Evolutionary conservation across 2,888 invertebrate species (phyloP), one percentile per base, ranked within the genome.

Genomic region (Caenorhabditis panamensis): DNA sequence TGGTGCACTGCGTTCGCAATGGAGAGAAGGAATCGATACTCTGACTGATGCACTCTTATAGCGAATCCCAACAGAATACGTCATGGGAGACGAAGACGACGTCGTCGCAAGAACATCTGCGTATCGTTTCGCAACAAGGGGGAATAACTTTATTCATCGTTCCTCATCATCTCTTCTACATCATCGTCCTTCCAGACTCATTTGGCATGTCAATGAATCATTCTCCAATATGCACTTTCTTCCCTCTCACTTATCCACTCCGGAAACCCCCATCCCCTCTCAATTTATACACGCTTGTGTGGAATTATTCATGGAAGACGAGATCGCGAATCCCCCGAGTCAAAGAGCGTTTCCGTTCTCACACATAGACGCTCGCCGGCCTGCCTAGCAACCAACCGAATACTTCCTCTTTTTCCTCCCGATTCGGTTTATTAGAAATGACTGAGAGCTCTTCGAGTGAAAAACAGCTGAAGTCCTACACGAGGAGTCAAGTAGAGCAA

Each of bases 401-500:
- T 66, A 16, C n/a, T n/a, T n/a, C n/a, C n/a, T n/a, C n/a, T n/a
- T n/a, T 49, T 36, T 51, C 4, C 56, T 49, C 22, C 56, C 22
- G 47, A n/a, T n/a, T n/a, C 53, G 54, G 37, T 66, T 37, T 11
- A 36, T 22, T 51, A 16, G 31, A 62, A 13, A 72, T 63, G 63
- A 24, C 58, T 26, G 26, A 18, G 22, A 56, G 51, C 18, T 8
- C 41, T 3, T 36, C 59, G n/a, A n/a, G n/a, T n/a, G n/a, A n/a
- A 4, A 56, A 63, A 24, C 9, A 28, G 31, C 49, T 64, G 41
- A 69, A 83, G 49, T 78, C 82, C 47, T 85, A 78, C 53, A 76
- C 85, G 11, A 69, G 37, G 28, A 69, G 56, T 49, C 80, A 85
- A 36, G 83, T 85, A 16, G 83, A 67, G 16, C 71, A 79, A 13